Evolutionary conservation across 2,888 invertebrate species (phyloP), one percentile per base, ranked within the genome.

Genomic region (Microctonus brassicae): DNA sequence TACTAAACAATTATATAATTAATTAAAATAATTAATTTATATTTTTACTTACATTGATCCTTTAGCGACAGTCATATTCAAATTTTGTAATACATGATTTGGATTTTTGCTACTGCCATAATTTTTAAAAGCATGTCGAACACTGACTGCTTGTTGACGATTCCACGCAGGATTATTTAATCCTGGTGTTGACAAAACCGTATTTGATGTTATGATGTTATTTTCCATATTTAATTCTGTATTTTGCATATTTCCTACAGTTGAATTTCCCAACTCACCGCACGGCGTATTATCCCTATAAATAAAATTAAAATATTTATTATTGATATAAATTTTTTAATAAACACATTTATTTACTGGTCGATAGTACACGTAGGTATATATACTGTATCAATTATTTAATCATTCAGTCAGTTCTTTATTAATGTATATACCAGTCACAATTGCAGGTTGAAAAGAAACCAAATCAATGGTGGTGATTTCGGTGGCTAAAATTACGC

Each of bases 31-130:
- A 22, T 10, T 36, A 33, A 20, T n/a, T 20, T 36, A 20, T 33
- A 0, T 9, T 33, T 76, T 24, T 82, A 93, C 95, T 96, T 89
- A 97, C 97, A 97, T 97, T 77, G 96, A 95, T 82, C 97, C 97
- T 88, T 96, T 96, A 80, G 94, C 94, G 75, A 97, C 97, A 70
- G 96, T 96, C 95, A 97, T 96, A 89, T 94, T 95, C 75, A 97
- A 92, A 88, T 96, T 94, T 84, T 94, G 94, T 75, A 97, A 91
- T 58, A 97, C 96, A 79, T 94, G 94, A 86, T 95, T 94, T 68
- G 95, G 94, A 81, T 94, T 93, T 86, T 95, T 95, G 87, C 94
- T 95, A 80, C 94, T 93, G 77, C 97, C 97, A 86, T 96, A 97
- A 80, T 94, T 93, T 87, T 97, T 97, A 90, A 93, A 95, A 36